Evolutionary conservation across 2,113 vertebrate genomes (phyloP).

Genomic region (Canis aureus): DNA sequence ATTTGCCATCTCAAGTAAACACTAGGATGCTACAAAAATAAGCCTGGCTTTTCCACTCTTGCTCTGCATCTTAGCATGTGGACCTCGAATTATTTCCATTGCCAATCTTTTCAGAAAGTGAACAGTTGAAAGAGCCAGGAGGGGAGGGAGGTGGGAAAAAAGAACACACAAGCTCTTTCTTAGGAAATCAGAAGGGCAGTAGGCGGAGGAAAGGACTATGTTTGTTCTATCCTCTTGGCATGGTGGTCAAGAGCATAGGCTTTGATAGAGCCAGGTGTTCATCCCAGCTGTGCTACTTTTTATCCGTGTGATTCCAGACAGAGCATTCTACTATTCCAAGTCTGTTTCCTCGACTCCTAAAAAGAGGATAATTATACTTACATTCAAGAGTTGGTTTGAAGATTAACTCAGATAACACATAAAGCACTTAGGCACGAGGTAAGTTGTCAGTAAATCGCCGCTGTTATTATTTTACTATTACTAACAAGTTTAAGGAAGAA

Average conservation of each 20-base stretch:
- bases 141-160: not conserved
- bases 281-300: not conserved
- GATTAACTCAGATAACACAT: not conserved
- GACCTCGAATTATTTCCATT: not conserved
- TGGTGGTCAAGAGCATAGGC: too few relatives aligned
- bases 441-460: not conserved
- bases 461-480: not conserved
- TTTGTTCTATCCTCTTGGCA: not conserved
- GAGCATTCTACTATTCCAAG: not conserved
- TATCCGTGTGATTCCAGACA: not conserved
- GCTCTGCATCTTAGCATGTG: not conserved
- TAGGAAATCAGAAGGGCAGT: not conserved
- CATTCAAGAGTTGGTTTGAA: not conserved
- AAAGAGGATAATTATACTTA: not conserved
- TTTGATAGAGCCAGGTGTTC: not conserved
- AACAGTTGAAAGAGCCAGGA: not conserved
- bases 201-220: not conserved
- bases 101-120: not conserved
- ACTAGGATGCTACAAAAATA: not conserved
- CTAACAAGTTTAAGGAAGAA: not conserved
- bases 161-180: not conserved
- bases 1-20: not conserved
- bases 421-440: not conserved
- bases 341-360: not conserved
- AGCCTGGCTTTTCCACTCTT: not conserved